Percentiles rank a stretch among this genome's conserved stretches.
Evolutionary conservation across 2,113 vertebrate genomes (phyloP).

Genomic region (Aphyosemion australe): DNA sequence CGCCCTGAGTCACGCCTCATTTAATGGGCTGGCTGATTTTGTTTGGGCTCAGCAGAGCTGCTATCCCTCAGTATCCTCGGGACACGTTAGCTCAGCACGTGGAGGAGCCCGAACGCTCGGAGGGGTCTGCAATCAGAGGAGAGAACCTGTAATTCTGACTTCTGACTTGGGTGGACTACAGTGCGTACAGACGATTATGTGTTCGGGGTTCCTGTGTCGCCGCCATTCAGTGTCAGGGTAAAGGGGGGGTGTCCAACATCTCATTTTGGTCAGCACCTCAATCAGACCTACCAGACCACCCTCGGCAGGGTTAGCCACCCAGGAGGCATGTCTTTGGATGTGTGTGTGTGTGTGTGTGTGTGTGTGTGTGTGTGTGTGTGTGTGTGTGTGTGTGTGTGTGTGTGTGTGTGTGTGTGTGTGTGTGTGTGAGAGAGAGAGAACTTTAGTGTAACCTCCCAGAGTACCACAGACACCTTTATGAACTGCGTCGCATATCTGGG

Average conservation of each 20-base stretch:
- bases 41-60: conserved; percentile 68
- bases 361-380: neutral
- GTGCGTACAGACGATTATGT: conserved; percentile 13
- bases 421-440: too few species aligned
- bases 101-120: conserved; percentile 13
- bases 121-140: conserved; percentile 59
- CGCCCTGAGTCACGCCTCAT: conserved; percentile 68
- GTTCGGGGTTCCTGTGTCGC: conserved; percentile 21
- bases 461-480: conserved; percentile 20
- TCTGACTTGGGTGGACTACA: conserved; percentile 34
- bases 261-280: conserved; percentile 66
- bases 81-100: conserved; percentile 36
- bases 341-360: neutral
- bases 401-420: neutral
- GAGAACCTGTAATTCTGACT: conserved; percentile 58
- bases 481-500: conserved; percentile 33
- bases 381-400: neutral
- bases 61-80: conserved; percentile 49
- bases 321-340: neutral
- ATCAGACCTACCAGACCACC: conserved; percentile 54
- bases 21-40: conserved; percentile 64
- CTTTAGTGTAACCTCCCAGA: neutral
- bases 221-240: conserved; percentile 28
- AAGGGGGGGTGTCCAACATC: conserved; percentile 28
- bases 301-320: conserved; percentile 25